Evolutionary conservation across 1,140 invertebrate genomes (phyloP).

Genomic region (Lerema accius): DNA sequence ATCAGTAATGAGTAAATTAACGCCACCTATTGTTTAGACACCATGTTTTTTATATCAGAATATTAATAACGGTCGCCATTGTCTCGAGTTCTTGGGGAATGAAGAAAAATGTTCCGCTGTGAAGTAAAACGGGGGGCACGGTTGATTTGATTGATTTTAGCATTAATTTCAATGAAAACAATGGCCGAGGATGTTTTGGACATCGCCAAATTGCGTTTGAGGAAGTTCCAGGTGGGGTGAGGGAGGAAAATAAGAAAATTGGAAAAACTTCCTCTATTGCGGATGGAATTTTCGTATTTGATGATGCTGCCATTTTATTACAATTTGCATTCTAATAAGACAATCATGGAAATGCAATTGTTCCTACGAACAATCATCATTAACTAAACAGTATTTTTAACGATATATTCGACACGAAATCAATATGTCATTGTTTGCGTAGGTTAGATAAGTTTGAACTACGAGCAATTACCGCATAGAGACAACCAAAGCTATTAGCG

Average conservation of each 20-base stretch:
- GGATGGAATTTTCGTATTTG: conserved; percentile 14
- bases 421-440: not conserved
- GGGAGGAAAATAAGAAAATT: conserved; percentile 32
- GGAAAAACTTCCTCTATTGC: conserved; percentile 18
- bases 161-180: conserved; percentile 78
- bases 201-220: conserved; percentile 61
- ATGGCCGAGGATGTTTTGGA: conserved; percentile 63
- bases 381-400: not conserved
- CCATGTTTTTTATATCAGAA: conserved; percentile 74
- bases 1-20: conserved; percentile 81
- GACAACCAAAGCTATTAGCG: conserved; percentile 42
- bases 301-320: not conserved
- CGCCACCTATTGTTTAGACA: conserved; percentile 77
- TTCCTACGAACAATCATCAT: not conserved
- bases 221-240: conserved; percentile 37
- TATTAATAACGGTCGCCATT: conserved; percentile 77
- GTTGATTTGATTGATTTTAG: conserved; percentile 75
- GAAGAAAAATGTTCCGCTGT: conserved; percentile 66
- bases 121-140: conserved; percentile 49
- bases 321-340: conserved; percentile 19
- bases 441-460: conserved; percentile 31
- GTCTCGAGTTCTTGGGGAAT: conserved; percentile 51
- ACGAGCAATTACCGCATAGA: conserved; percentile 46
- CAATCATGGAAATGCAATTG: not conserved
- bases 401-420: too few species aligned